A percentile compares a stretch with the other conserved stretches of the same genome.
Evolutionary conservation across 1,140 invertebrate genomes (phyloP).

Genomic region (Archivesica marissinica): DNA sequence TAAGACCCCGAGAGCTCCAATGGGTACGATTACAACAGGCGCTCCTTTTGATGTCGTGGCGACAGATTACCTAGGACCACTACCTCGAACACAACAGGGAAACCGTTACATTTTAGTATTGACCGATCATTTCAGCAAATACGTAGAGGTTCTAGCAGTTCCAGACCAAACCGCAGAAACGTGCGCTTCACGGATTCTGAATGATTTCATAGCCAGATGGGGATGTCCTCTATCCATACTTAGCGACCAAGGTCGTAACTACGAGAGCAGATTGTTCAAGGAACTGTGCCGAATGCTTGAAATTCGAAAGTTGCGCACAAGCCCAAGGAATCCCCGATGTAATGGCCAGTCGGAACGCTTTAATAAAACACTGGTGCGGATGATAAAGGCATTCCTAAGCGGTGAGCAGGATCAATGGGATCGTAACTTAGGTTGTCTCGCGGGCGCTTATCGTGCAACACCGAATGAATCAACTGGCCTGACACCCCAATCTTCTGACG

Average conservation of each 20-base stretch:
- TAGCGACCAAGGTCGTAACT: neutral
- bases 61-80: conserved; percentile 1
- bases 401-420: conserved; percentile 65
- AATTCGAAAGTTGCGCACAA: conserved; percentile 35
- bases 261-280: conserved; percentile 38
- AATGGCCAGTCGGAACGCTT: conserved; percentile 71
- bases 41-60: conserved; percentile 1
- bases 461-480: conserved; percentile 59
- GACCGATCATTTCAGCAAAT: conserved; percentile 28
- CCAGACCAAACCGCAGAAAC: conserved; percentile 6
- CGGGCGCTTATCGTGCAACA: conserved; percentile 52
- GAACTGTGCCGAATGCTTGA: conserved; percentile 49
- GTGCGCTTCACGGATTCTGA: neutral
- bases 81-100: neutral
- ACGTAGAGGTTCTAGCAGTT: conserved; percentile 7
- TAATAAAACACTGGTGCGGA: conserved; percentile 71
- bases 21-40: neutral
- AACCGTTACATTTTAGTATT: conserved; percentile 48
- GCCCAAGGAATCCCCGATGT: conserved; percentile 54
- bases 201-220: neutral
- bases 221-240: conserved; percentile 9
- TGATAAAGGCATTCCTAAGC: conserved; percentile 70
- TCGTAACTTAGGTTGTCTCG: conserved; percentile 49
- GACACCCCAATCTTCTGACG: conserved; percentile 65
- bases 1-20: conserved; percentile 22